These are phyloP conservation scores for Brachyhypopomus occidentalis DNA, from an alignment of 2,113 vertebrate species.

Conservation along the genomic window DNA sequence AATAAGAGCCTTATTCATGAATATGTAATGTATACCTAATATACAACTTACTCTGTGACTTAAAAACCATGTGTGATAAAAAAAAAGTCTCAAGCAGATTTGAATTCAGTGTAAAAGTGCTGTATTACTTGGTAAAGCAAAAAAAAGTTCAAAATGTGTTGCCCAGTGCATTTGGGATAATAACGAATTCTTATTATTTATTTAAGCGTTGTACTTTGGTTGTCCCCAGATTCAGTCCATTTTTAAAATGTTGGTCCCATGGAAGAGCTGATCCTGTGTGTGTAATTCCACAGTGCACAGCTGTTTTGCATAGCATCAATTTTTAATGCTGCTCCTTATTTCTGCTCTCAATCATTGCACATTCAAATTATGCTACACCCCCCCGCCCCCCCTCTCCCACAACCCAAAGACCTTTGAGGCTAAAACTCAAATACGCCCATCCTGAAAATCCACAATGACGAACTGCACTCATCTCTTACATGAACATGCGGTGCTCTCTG, in stretches of 20 bases:
- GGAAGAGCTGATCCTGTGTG: background rate
- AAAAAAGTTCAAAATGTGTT: no score
- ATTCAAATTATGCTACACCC: background rate
- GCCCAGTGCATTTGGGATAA: background rate
- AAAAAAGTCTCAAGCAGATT: no score
- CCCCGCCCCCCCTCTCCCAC: background rate
- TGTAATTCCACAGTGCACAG: slow-evolving; percentile 26
- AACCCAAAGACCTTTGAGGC: background rate
- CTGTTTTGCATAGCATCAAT: slow-evolving; percentile 45
- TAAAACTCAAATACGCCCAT: background rate
- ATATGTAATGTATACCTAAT: no score
- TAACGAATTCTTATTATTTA: slow-evolving; percentile 5
- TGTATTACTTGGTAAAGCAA: no score
- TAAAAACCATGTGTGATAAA: no score
- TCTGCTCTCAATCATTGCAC: slow-evolving; percentile 15
- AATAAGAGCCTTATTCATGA: no score
- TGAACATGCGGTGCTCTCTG: background rate
- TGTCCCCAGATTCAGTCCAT: background rate
- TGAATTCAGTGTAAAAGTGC: no score
- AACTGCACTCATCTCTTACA: background rate
- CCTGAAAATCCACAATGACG: background rate
- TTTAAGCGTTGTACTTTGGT: background rate
- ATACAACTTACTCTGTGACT: no score
- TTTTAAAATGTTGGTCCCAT: background rate
- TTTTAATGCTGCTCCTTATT: slow-evolving; percentile 34